Evolutionary conservation across 2,113 vertebrate genomes (phyloP), one percentile per base, ranked within the genome.

Genomic region (Dipodomys stephensi): DNA sequence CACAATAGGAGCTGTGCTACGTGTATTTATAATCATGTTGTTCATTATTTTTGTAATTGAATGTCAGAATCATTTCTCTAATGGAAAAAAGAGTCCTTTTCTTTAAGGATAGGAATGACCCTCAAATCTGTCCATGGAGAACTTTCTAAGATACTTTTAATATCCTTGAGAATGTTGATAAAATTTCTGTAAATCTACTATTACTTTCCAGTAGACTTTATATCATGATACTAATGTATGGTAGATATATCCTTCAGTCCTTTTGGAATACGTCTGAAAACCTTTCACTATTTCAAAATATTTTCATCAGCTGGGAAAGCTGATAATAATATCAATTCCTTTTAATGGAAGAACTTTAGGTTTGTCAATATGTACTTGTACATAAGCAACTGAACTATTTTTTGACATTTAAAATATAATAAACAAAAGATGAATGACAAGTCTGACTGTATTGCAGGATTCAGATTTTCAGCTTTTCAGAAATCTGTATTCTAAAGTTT

Each of bases 401-500:
- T 39, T 97, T 96, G 95, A 83, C 13, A 49, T 96, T 96, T 94
- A 49, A 73, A 82, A 92, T 68, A 28, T 81, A 91, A 91, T 71
- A 83, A 83, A 79, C 9, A 87, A 81, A 73, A 88, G 91, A 95
- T 83, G 65, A 95, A 94, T 92, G 25, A 28, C n/a, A 77, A 74
- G 19, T 73, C 6, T 87, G 27, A 1, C 11, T 95, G 87, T 62
- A 11, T 67, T 89, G 88, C 69, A 91, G 95, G 88, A 6, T 87
- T 95, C 53, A 92, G 28, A 67, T 87, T 95, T 96, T 93, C 32
- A 44, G 16, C 53, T 94, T 95, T 46, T 60, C 13, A 90, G 32
- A 49, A 91, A 35, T 94, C 77, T 92, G 16, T 82, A 93, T 78
- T 78, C 60, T 83, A 90, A 92, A 87, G 73, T 89, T 74, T 28